Conservation (phyloP, 1,140 invertebrate species). For the Cydia fagiglandana region DNA sequence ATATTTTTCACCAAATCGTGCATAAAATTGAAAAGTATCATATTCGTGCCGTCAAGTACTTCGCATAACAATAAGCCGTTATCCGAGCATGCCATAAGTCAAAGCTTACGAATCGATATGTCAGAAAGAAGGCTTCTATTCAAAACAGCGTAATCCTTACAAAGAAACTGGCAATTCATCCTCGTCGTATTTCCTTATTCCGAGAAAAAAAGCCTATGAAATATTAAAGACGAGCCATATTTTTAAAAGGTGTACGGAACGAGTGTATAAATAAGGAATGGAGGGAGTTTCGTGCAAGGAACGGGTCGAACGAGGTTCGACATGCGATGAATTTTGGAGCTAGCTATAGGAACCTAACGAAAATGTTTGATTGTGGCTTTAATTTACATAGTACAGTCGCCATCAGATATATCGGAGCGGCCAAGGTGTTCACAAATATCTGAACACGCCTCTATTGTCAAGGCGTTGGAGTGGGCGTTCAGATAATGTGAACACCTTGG, state of each 20-base stretch:
- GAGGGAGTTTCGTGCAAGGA: slow-evolving; percentile 7
- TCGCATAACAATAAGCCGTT: background rate
- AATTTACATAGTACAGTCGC: background rate
- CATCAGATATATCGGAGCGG: too few species aligned
- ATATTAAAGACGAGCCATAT: slow-evolving; percentile 20
- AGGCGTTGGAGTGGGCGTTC: too few species aligned
- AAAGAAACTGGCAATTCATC: slow-evolving; percentile 28
- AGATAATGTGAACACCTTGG: too few species aligned
- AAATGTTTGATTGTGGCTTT: background rate
- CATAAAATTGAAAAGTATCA: background rate
- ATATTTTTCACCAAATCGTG: background rate
- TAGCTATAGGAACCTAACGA: background rate
- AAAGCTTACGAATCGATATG: background rate
- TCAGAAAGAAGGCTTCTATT: background rate
- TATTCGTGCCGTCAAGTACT: background rate
- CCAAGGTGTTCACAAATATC: too few species aligned
- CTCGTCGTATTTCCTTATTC: slow-evolving; percentile 23
- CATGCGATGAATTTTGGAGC: slow-evolving; percentile 13
- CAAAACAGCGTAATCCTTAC: slow-evolving; percentile 14
- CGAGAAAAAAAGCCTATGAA: slow-evolving; percentile 14
- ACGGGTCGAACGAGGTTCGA: background rate
- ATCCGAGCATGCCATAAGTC: background rate
- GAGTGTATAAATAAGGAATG: slow-evolving; percentile 18
- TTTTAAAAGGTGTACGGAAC: slow-evolving; percentile 30
- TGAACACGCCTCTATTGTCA: too few species aligned